Conservation (phyloP, 2,113 vertebrate species). For the Donacobius atricapilla region DNA sequence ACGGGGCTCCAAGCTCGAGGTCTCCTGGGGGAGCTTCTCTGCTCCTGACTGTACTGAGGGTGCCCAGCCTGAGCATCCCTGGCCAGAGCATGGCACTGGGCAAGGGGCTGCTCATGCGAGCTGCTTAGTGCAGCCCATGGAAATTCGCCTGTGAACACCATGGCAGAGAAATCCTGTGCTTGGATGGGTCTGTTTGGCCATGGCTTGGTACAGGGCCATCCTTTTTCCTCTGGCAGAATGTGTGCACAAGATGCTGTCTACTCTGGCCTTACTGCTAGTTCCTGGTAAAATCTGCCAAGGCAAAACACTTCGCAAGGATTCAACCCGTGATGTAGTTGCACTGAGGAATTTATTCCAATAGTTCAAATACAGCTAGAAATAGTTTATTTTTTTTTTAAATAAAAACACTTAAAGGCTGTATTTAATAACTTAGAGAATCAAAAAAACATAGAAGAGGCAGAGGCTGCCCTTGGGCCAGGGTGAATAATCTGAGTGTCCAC, state of each 20-base stretch:
- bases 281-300: background rate
- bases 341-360: background rate
- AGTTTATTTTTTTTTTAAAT: background rate
- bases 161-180: background rate
- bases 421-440: background rate
- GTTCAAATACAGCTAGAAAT: background rate
- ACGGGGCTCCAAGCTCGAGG: fast-evolving
- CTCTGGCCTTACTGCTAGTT: fast-evolving
- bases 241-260: background rate
- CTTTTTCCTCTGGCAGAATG: background rate
- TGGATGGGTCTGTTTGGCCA: fast-evolving
- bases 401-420: background rate
- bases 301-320: background rate
- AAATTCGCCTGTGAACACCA: background rate
- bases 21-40: background rate
- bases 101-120: fast-evolving
- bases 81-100: fast-evolving
- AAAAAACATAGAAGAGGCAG: background rate
- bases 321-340: fast-evolving
- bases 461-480: background rate
- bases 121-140: background rate
- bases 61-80: fast-evolving
- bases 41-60: background rate
- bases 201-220: background rate
- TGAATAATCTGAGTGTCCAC: background rate